Evolutionary conservation across 2,888 invertebrate genomes (phyloP), one percentile per base, ranked within the genome.

Genomic region (Strigamia transsilvanica): DNA sequence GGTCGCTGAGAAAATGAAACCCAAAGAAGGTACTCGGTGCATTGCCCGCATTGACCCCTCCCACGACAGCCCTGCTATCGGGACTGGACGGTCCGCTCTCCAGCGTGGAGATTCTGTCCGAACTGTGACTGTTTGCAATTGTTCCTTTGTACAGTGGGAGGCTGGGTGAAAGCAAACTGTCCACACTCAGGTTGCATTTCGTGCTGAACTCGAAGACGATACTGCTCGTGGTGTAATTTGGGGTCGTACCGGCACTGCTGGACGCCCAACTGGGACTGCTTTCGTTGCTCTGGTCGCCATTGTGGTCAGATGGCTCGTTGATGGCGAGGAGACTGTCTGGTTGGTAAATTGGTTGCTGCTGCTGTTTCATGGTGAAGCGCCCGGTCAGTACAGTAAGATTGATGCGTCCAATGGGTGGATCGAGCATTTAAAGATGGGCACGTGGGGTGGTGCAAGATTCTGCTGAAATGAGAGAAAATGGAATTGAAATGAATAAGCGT

Each of bases 231-330:
- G 83, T 83, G 73, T 83, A 85, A 42, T 84, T 85, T 12, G 85
- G 85, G 10, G 85, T 85, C 81, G 84, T 84, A 32, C 82, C 61
- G n/a, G 84, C 84, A n/a, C 84, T 83, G 56, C 84, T 84, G 21
- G 85, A 85, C 0, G 84, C 84, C 85, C 85, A 85, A 10, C 84
- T 84, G 4, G 85, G 85, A 80, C 85, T 85, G 41, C 84, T 84
- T 42, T 85, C 85, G 80, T 82, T 83, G 78, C 81, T 81, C 41
- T 81, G 81, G 21, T 23, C 80, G 56, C 80, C 80, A 18, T 41
- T 80, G 32, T 34, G 80, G 18, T 80, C 80, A 2, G 61, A 27
- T 23, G 78, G 2, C 18, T 78, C 32, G 34, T 38, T 15, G 78
- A 27, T 38, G 78, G 78, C 9, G 21, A 27, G n/a, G 10, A 27